Evolutionary conservation across 2,113 vertebrate genomes (phyloP).

Genomic region (Patagioenas fasciata): DNA sequence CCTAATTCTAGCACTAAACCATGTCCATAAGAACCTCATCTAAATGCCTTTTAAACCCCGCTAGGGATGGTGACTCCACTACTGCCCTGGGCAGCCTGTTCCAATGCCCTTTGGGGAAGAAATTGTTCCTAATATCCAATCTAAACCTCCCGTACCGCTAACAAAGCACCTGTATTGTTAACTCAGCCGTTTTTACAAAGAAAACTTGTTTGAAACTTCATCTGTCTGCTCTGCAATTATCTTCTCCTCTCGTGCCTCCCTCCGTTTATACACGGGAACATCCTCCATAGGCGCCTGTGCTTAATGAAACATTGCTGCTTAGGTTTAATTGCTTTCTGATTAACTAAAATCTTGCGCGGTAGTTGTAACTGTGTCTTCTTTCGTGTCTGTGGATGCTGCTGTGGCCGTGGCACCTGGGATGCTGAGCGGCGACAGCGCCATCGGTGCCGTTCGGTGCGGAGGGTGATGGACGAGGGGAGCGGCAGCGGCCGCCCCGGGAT

Average conservation of each 20-base stretch:
- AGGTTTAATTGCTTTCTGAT: constrained; percentile 35
- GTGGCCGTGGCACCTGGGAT: background rate
- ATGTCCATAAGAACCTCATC: too few relatives aligned
- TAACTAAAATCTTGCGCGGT: background rate
- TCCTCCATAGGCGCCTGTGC: background rate
- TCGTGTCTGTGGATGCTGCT: background rate
- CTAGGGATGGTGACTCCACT: too few relatives aligned
- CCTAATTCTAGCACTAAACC: too few relatives aligned
- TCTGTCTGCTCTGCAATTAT: background rate
- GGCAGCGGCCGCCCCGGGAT: too few relatives aligned
- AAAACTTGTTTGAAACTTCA: background rate
- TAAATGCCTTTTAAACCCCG: too few relatives aligned
- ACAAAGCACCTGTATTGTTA: rapidly evolving
- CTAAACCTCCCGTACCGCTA: too few relatives aligned
- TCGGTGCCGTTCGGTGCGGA: rapidly evolving
- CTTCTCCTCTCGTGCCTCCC: background rate
- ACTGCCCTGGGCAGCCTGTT: too few relatives aligned
- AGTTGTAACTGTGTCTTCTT: background rate
- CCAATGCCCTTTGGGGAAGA: too few relatives aligned
- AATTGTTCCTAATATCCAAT: too few relatives aligned
- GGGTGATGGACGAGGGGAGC: background rate
- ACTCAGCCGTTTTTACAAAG: background rate
- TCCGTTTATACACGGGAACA: rapidly evolving
- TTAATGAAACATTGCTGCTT: constrained; percentile 6
- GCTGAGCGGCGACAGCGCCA: background rate